Base-by-base conservation (phyloP, 2,888 invertebrate genomes). In the Cosmia pyralina region DNA sequence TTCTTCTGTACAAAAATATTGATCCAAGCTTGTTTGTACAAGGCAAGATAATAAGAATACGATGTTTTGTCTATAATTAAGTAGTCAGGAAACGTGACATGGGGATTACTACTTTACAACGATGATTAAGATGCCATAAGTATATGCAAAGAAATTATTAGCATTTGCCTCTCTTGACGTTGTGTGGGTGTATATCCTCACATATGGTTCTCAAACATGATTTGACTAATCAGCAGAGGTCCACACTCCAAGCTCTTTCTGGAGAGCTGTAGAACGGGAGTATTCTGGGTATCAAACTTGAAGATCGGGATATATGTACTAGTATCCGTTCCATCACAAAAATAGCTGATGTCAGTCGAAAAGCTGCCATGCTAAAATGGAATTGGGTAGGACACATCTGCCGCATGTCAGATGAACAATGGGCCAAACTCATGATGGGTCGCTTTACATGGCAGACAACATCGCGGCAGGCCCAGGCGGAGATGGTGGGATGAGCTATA, bases 1-100 rank as follows among this genome's bases (percentile, higher is more conserved):
- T 77, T 53, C 55, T 44, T 57, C 22, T 58, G 69, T 74, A 86
- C 84, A 88, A 90, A 90, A 92, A 92, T 91, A 92, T 92, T 92
- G 85, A 89, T 88, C 84, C 81, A 87, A 87, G 81, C 77, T 59
- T 90, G 88, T 92, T 91, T 91, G 88, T 59, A 85, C 81, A 83
- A 65, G 81, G 77, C 81, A 44, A 72, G 85, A 86, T 87, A 89
- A 88, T 87, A 84, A 84, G 69, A 76, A 74, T 68, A 81, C 69
- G 75, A 75, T 85, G 85, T 85, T 84, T 85, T 81, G 81, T 83
- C 85, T 85, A 77, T 83, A 83, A 85, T 88, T 88, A 83, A 82
- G 79, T 62, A 80, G 79, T 83, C 77, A 82, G 46, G 62, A 65
- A 80, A 82, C 76, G 79, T 85, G 84, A 85, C 81, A 81, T 59